phyloP scores from a whole-genome alignment of 2,113 vertebrate species.

The Entelurus aequoreus region DNA sequence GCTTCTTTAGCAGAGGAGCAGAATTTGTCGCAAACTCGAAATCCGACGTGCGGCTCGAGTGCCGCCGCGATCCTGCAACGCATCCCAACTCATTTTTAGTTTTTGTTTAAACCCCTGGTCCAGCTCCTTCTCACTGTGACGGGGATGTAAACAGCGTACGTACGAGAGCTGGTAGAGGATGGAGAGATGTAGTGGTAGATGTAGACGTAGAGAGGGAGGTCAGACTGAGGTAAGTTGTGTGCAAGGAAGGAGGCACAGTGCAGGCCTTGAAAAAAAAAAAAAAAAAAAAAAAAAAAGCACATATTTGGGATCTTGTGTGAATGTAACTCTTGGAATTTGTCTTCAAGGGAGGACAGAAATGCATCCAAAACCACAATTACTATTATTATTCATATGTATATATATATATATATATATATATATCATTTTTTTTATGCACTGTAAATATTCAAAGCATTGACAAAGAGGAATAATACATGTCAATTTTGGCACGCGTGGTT shows the following conservation, averaged over 20 bases:
- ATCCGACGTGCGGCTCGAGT: no score
- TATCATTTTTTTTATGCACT: slow-evolving; percentile 60
- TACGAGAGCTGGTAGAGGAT: slow-evolving; percentile 29
- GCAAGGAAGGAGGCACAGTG: slow-evolving; percentile 56
- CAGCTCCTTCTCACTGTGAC: slow-evolving; percentile 28
- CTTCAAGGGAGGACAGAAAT: slow-evolving; percentile 54
- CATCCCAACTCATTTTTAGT: slow-evolving; percentile 7
- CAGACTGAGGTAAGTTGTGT: slow-evolving; percentile 54
- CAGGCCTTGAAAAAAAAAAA: slow-evolving; percentile 36
- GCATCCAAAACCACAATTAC: slow-evolving; percentile 57
- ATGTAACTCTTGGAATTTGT: slow-evolving; percentile 10
- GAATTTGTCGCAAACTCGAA: no score
- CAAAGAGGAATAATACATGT: slow-evolving; percentile 66
- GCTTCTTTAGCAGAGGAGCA: no score
- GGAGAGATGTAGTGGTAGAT: background rate
- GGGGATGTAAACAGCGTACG: slow-evolving; percentile 41
- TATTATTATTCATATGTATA: slow-evolving; percentile 39
- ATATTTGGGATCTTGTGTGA: slow-evolving; percentile 44
- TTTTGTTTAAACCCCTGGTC: slow-evolving; percentile 28
- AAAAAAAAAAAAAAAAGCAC: slow-evolving; percentile 42
- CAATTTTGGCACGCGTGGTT: slow-evolving; percentile 77
- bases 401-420: background rate
- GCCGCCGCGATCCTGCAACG: no score
- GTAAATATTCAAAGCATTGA: slow-evolving; percentile 72
- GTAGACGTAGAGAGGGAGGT: slow-evolving; percentile 22